These are phyloP conservation scores for Gallinago media DNA, from an alignment of 2,113 vertebrate genomes.

Conservation along the genomic window DNA sequence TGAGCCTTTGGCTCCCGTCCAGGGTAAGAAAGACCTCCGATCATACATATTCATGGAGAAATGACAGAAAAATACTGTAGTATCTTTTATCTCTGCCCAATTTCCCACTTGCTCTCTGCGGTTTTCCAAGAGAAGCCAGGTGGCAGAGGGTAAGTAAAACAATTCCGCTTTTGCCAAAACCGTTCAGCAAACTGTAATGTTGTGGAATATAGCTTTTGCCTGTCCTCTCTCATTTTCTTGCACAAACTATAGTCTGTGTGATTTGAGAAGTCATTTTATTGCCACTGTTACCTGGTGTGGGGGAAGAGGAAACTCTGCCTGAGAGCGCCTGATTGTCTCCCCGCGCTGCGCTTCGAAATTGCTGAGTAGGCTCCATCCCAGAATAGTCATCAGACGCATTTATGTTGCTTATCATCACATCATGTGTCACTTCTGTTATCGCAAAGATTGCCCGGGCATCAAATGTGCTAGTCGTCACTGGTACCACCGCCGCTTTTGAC, in stretches of 20 bases:
- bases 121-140: conserved; percentile 17
- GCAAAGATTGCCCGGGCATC: neutral
- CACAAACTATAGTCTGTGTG: neutral
- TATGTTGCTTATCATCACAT: conserved; percentile 30
- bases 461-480: neutral
- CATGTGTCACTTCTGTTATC: neutral
- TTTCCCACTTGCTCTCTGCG: conserved; percentile 3
- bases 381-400: neutral
- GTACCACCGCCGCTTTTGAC: neutral
- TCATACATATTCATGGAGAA: neutral
- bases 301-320: neutral
- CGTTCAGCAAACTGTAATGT: neutral
- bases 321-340: neutral
- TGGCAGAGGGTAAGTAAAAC: conserved; percentile 58
- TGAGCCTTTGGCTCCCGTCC: conserved; percentile 87
- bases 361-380: conserved; percentile 40
- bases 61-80: neutral
- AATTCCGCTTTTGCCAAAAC: neutral
- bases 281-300: neutral
- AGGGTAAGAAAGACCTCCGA: conserved; percentile 78
- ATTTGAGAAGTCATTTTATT: neutral
- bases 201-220: neutral
- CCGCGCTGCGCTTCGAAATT: neutral
- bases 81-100: conserved; percentile 29
- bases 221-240: neutral